phyloP scores from a whole-genome alignment of 2,797 vertebrate genomes.

The Synaphobranchus kaupii region DNA sequence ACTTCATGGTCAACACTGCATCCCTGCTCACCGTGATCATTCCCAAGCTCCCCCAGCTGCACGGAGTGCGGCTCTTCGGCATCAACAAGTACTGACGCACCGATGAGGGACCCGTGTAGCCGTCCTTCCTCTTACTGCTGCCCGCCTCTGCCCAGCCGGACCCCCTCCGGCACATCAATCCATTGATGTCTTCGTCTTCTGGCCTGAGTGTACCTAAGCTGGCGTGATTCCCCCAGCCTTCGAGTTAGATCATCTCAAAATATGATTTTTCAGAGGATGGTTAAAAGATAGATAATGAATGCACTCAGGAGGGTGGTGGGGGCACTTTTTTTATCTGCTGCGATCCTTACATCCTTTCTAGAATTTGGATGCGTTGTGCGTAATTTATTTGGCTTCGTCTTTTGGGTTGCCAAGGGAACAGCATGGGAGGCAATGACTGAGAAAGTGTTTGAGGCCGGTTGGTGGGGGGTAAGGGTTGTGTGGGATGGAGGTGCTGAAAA shows the following conservation, averaged over 20 bases:
- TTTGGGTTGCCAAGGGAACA: not conserved
- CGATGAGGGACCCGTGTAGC: constrained; percentile 47
- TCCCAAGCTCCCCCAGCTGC: constrained; percentile 89
- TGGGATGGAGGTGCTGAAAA: too few relatives aligned
- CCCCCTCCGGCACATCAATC: constrained; percentile 40
- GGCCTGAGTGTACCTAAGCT: constrained; percentile 44
- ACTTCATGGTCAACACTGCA: constrained; percentile 94
- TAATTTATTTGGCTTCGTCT: constrained; percentile 3
- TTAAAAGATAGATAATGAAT: not conserved
- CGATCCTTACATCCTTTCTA: not conserved
- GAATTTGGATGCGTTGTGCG: not conserved
- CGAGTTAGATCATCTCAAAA: constrained; percentile 9
- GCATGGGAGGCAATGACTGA: not conserved
- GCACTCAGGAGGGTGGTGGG: not conserved
- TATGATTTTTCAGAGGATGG: not conserved
- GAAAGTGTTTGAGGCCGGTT: not conserved
- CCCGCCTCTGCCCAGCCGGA: constrained; percentile 14
- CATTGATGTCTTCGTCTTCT: constrained; percentile 44
- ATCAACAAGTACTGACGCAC: constrained; percentile 76
- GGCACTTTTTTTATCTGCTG: not conserved
- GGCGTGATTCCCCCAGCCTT: constrained; percentile 42
- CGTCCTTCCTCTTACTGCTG: constrained; percentile 26
- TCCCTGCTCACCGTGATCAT: constrained; percentile 82
- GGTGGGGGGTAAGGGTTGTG: not conserved
- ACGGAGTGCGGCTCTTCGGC: constrained; percentile 1